Evolutionary conservation across 2,888 invertebrate genomes (phyloP).

Genomic region (Cancer borealis): DNA sequence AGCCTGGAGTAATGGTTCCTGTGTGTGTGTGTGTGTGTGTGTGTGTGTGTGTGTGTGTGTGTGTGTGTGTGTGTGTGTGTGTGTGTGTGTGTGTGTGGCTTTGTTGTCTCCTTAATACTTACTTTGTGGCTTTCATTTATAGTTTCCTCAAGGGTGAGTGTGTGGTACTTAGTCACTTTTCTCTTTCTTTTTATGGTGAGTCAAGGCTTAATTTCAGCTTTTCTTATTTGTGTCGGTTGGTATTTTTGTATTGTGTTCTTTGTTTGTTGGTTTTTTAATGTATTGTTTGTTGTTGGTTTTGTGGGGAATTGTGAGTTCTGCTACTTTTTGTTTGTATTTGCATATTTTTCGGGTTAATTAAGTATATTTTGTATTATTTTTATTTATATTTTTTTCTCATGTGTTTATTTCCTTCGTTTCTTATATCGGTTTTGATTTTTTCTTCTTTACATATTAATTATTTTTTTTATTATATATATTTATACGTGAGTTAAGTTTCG

Average conservation of each 20-base stretch:
- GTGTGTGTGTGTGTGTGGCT: background rate
- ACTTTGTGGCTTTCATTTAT: background rate
- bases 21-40: background rate
- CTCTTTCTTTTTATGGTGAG: background rate
- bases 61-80: background rate
- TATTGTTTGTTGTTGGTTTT: too few species aligned
- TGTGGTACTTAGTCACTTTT: background rate
- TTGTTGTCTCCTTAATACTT: background rate
- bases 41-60: conserved; percentile 7
- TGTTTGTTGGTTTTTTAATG: background rate
- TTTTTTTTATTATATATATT: background rate
- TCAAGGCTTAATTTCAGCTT: background rate
- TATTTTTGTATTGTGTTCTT: background rate
- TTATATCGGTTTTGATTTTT: background rate
- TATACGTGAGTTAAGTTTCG: too few species aligned
- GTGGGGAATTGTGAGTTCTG: too few species aligned
- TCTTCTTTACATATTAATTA: background rate
- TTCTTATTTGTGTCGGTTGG: background rate
- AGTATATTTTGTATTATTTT: too few species aligned
- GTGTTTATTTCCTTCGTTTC: background rate
- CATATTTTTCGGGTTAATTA: too few species aligned
- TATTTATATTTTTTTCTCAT: background rate
- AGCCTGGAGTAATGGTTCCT: background rate
- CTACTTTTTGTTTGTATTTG: too few species aligned
- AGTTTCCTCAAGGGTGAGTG: background rate